Percentiles rank a stretch among this genome's conserved stretches.
Evolutionary conservation across 2,888 invertebrate genomes (phyloP).

Genomic region (Chrysolina haemoptera): DNA sequence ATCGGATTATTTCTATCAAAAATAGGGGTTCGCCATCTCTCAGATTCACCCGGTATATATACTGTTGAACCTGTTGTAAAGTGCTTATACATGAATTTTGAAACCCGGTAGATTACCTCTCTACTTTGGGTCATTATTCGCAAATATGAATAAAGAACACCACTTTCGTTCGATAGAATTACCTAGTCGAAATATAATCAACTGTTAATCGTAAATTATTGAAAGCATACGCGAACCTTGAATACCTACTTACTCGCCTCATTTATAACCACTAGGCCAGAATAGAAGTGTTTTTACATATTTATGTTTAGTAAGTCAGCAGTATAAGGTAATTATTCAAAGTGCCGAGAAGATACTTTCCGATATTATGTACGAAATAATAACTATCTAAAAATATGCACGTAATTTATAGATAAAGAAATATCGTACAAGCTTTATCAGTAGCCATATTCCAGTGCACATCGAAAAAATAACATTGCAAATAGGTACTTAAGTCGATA

Average conservation of each 20-base stretch:
- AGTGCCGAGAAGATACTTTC: background rate
- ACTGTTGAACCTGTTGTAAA: no score
- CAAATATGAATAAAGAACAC: no score
- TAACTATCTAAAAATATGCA: slow-evolving; percentile 19
- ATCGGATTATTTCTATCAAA: no score
- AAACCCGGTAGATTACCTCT: no score
- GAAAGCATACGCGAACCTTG: background rate
- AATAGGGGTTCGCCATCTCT: no score
- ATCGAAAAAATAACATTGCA: slow-evolving; percentile 21
- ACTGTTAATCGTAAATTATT: no score
- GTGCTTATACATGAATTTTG: no score
- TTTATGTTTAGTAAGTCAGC: background rate
- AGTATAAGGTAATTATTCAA: background rate
- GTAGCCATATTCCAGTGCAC: background rate
- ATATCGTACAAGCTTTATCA: slow-evolving; percentile 8
- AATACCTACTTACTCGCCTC: no score
- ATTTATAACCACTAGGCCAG: background rate
- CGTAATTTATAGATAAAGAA: slow-evolving; percentile 8
- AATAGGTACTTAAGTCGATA: slow-evolving; percentile 14
- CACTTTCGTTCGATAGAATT: no score
- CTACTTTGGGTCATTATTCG: no score
- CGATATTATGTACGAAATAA: background rate
- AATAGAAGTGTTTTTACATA: background rate
- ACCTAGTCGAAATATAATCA: no score
- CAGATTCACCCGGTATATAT: no score